Evolutionary conservation across 2,113 vertebrate species (phyloP).

Genomic region (Cyprinodon brontotheroides): DNA sequence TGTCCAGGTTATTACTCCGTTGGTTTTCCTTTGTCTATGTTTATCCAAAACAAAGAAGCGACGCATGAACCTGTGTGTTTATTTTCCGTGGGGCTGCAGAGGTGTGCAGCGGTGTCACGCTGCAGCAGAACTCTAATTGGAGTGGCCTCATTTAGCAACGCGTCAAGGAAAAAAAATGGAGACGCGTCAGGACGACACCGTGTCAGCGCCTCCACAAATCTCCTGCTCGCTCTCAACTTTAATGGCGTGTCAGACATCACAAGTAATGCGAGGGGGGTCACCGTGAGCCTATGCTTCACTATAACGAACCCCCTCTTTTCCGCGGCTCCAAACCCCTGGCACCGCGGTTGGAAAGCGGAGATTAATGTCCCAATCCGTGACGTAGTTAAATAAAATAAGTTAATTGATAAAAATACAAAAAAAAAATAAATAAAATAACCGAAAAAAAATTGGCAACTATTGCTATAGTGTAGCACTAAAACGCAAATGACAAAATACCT

Average conservation of each 20-base stretch:
- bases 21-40: neutral
- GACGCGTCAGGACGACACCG: slow-evolving; percentile 67
- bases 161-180: slow-evolving; percentile 49
- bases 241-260: slow-evolving; percentile 75
- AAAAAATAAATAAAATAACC: no score
- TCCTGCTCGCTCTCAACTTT: slow-evolving; percentile 63
- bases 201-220: slow-evolving; percentile 80
- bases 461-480: neutral
- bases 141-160: slow-evolving; percentile 79
- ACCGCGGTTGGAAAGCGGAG: slow-evolving; percentile 39
- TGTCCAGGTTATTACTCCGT: neutral
- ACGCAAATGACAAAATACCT: no score
- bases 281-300: slow-evolving; percentile 71
- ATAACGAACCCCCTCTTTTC: slow-evolving; percentile 68
- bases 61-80: neutral
- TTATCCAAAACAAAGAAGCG: neutral
- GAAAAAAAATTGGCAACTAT: no score
- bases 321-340: slow-evolving; percentile 5
- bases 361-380: slow-evolving; percentile 70
- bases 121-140: slow-evolving; percentile 78
- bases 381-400: slow-evolving; percentile 50
- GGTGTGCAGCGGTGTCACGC: slow-evolving; percentile 59
- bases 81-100: slow-evolving; percentile 14
- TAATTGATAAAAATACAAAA: slow-evolving; percentile 10
- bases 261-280: slow-evolving; percentile 75